phyloP scores from a whole-genome alignment of 2,888 invertebrate species.

The Papilio elwesi region DNA sequence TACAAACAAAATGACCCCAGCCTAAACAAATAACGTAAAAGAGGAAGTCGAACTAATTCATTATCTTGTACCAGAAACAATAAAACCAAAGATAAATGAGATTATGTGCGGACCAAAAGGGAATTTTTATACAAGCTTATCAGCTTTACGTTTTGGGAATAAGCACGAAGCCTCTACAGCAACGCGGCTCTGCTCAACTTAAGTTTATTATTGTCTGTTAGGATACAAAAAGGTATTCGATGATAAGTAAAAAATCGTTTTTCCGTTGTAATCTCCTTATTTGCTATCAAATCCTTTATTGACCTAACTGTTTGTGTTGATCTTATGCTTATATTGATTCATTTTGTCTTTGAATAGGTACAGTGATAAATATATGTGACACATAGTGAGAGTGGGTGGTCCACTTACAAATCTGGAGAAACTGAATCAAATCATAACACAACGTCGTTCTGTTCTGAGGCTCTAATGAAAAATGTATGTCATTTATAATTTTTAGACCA shows the following conservation, averaged over 20 bases:
- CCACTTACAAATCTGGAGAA: no score
- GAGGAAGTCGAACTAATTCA: conserved; percentile 55
- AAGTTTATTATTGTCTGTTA: conserved; percentile 73
- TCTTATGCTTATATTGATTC: conserved; percentile 38
- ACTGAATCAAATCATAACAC: neutral
- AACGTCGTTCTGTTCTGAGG: no score
- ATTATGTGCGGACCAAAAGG: conserved; percentile 76
- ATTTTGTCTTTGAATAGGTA: neutral
- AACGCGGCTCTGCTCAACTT: conserved; percentile 67
- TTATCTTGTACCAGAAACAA: conserved; percentile 70
- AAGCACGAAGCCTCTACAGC: conserved; percentile 70
- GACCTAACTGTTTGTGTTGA: conserved; percentile 59
- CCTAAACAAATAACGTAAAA: conserved; percentile 55
- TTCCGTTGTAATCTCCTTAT: conserved; percentile 69
- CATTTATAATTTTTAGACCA: no score
- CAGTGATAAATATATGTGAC: neutral
- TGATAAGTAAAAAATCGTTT: conserved; percentile 58
- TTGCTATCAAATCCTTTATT: conserved; percentile 62
- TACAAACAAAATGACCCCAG: conserved; percentile 72
- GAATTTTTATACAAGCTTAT: conserved; percentile 76
- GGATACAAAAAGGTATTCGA: conserved; percentile 72
- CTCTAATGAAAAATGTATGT: no score
- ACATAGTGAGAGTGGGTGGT: neutral
- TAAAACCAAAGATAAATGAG: conserved; percentile 74
- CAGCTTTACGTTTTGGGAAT: conserved; percentile 75